Evolutionary conservation across 2,113 vertebrate species (phyloP).

Genomic region (Phylloscopus whistleri): DNA sequence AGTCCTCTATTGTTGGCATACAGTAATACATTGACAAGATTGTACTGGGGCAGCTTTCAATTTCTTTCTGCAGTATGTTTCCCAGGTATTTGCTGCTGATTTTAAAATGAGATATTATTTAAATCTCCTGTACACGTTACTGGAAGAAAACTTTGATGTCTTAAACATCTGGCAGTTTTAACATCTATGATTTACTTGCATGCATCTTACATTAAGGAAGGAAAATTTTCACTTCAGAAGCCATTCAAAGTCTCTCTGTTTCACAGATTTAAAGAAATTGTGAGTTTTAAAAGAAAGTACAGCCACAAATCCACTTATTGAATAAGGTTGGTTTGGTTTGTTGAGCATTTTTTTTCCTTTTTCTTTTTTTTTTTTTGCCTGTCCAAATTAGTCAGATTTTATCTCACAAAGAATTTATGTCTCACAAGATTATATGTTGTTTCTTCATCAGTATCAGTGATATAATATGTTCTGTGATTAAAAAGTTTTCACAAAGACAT

Average conservation of each 20-base stretch:
- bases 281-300: not conserved
- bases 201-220: not conserved
- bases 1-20: not conserved
- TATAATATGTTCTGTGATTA: not conserved
- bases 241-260: not conserved
- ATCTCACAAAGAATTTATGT: not conserved
- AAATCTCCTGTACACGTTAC: not conserved
- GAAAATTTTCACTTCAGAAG: not conserved
- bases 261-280: not conserved
- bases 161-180: not conserved
- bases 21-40: not conserved
- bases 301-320: not conserved
- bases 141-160: not conserved
- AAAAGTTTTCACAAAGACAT: not conserved
- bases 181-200: not conserved
- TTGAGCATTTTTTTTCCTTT: fast-evolving
- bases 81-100: not conserved
- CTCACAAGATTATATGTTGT: not conserved
- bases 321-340: not conserved
- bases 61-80: not conserved
- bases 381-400: not conserved
- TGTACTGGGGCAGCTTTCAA: not conserved
- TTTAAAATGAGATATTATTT: slow-evolving; percentile 5
- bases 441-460: not conserved
- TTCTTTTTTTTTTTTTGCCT: not conserved